These are phyloP conservation scores for Yponomeuta cagnagella DNA, from an alignment of 2,888 invertebrate genomes.

Conservation along the genomic window DNA sequence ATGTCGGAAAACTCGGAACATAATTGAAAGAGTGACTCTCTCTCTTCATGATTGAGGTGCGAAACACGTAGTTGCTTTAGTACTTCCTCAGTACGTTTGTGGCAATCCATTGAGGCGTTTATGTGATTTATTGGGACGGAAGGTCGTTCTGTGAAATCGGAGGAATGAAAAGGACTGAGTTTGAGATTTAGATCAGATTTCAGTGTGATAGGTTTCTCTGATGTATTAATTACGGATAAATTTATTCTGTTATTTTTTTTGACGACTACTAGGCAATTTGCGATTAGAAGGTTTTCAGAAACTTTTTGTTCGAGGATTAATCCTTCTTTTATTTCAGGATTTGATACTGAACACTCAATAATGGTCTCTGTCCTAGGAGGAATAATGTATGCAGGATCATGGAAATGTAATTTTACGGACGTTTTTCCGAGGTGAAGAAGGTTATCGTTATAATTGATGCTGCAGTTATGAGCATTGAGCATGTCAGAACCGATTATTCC, in stretches of 20 bases:
- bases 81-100: constrained; percentile 1
- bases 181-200: not conserved
- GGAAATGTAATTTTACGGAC: not conserved
- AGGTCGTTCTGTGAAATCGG: not conserved
- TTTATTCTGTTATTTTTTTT: constrained; percentile 4
- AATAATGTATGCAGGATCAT: not conserved
- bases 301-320: not conserved
- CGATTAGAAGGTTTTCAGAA: not conserved
- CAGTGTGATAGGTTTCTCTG: not conserved
- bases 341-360: not conserved
- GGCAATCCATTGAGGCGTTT: not conserved
- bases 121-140: too few relatives aligned
- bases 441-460: not conserved
- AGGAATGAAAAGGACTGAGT: not conserved
- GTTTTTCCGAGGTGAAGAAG: not conserved
- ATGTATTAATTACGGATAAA: constrained; percentile 3
- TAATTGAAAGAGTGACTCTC: not conserved
- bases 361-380: constrained; percentile 9
- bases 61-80: not conserved
- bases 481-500: constrained; percentile 9
- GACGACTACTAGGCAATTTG: not conserved
- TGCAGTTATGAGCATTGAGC: not conserved
- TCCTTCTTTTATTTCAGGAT: not conserved
- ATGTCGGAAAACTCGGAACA: constrained; percentile 10
- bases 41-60: constrained; percentile 9